phyloP scores from a whole-genome alignment of 2,888 invertebrate species.

The Idaea straminata region DNA sequence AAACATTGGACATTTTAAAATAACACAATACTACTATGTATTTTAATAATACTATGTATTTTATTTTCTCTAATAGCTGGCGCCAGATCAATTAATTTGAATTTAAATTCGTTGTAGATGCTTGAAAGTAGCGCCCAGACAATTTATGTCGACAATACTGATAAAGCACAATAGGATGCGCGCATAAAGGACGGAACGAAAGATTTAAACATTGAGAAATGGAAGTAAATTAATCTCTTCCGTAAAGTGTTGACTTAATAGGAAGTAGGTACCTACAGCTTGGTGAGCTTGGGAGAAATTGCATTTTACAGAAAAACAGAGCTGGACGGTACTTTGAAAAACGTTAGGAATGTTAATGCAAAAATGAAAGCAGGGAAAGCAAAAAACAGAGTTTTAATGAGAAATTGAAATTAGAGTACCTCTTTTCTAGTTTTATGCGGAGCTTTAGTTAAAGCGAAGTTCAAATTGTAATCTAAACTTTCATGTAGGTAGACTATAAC shows the following conservation, averaged over 20 bases:
- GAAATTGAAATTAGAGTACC: slow-evolving; percentile 4
- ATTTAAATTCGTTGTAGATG: slow-evolving; percentile 7
- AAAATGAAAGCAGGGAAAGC: slow-evolving; percentile 3
- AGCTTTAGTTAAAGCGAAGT: neutral
- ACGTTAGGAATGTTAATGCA: slow-evolving; percentile 11
- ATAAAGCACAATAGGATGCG: slow-evolving; percentile 22
- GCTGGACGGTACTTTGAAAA: slow-evolving; percentile 18
- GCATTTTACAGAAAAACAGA: slow-evolving; percentile 28
- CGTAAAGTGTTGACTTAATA: slow-evolving; percentile 33
- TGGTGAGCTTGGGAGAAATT: slow-evolving; percentile 31
- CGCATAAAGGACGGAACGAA: slow-evolving; percentile 21
- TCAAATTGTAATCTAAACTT: neutral
- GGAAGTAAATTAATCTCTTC: slow-evolving; percentile 35
- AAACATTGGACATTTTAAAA: slow-evolving; percentile 32
- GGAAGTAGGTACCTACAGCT: slow-evolving; percentile 16
- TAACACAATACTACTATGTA: slow-evolving; percentile 13
- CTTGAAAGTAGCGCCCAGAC: slow-evolving; percentile 19
- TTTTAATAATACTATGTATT: slow-evolving; percentile 22
- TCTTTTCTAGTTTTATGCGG: slow-evolving; percentile 10
- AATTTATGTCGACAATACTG: slow-evolving; percentile 23
- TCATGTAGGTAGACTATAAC: neutral
- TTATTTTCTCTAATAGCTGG: slow-evolving; percentile 13
- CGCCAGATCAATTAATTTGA: slow-evolving; percentile 20
- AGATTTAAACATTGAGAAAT: slow-evolving; percentile 28
- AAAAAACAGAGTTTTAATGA: neutral